Percentiles rank a stretch among this genome's conserved stretches.
Evolutionary conservation across 1,140 invertebrate species (phyloP).

Genomic region (Periplaneta americana): DNA sequence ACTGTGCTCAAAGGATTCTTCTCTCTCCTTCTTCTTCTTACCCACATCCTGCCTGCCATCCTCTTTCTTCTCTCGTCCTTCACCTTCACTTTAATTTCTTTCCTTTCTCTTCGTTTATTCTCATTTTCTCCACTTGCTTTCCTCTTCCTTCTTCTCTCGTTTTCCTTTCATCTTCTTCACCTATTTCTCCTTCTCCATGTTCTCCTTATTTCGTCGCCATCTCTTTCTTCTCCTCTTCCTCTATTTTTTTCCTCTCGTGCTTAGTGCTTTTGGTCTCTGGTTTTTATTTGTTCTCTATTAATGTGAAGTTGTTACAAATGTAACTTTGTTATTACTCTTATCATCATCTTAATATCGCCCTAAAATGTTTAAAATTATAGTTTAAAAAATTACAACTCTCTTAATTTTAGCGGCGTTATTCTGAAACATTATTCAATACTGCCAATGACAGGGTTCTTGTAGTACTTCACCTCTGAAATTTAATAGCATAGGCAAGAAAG

Average conservation of each 20-base stretch:
- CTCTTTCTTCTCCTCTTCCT: background rate
- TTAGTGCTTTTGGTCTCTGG: background rate
- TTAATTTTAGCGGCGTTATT: too few relatives aligned
- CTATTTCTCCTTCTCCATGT: background rate
- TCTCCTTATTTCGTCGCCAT: background rate
- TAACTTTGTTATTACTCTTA: too few relatives aligned
- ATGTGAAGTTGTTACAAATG: too few relatives aligned
- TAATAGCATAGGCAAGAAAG: too few relatives aligned
- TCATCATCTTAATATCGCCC: too few relatives aligned
- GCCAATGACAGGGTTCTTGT: too few relatives aligned
- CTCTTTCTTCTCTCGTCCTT: background rate
- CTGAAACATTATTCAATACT: too few relatives aligned
- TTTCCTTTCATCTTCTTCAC: background rate
- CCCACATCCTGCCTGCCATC: background rate
- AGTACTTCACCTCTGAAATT: too few relatives aligned
- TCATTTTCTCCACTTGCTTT: background rate
- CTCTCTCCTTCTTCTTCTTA: background rate
- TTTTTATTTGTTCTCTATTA: background rate
- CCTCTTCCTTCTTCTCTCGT: background rate
- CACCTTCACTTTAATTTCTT: background rate
- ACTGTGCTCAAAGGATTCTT: too few relatives aligned
- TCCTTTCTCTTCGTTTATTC: background rate
- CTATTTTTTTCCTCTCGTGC: background rate
- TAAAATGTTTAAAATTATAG: too few relatives aligned
- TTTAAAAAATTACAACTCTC: too few relatives aligned